phyloP scores from a whole-genome alignment of 2,888 invertebrate species.

The Pharmacophagus antenor region DNA sequence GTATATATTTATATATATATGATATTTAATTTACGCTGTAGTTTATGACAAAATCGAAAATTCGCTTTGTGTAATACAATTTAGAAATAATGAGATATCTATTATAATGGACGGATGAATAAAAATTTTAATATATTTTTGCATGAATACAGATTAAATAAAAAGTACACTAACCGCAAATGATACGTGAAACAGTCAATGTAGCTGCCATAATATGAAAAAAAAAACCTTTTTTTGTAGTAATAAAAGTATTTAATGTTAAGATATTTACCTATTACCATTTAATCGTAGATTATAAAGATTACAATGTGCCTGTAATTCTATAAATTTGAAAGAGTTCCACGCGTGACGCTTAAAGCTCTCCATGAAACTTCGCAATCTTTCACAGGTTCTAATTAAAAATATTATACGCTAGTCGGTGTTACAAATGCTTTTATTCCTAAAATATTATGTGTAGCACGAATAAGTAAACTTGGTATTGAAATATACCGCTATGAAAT shows the following conservation, averaged over 20 bases:
- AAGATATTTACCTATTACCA: constrained; percentile 34
- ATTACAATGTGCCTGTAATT: constrained; percentile 64
- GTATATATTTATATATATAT: constrained; percentile 3
- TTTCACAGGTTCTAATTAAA: constrained; percentile 52
- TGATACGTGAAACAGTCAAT: constrained; percentile 34
- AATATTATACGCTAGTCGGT: constrained; percentile 52
- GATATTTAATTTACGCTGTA: constrained; percentile 37
- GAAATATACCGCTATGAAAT: too few relatives aligned
- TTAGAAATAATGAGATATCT: constrained; percentile 3
- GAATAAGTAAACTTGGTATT: too few relatives aligned
- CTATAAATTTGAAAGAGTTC: constrained; percentile 48
- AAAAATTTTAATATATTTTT: constrained; percentile 14
- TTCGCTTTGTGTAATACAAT: constrained; percentile 34
- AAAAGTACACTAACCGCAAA: constrained; percentile 19
- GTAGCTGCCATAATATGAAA: constrained; percentile 41
- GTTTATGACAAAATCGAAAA: constrained; percentile 31
- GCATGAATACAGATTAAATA: constrained; percentile 3
- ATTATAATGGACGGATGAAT: too few relatives aligned
- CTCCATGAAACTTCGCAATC: constrained; percentile 44
- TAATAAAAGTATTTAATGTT: constrained; percentile 18
- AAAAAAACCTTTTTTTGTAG: constrained; percentile 10
- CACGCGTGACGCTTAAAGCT: constrained; percentile 58
- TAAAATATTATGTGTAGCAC: neutral
- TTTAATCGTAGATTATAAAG: constrained; percentile 38
- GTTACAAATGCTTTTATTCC: constrained; percentile 15